Evolutionary conservation across 2,888 invertebrate genomes (phyloP).

Genomic region (Cheilosia scutellata): DNA sequence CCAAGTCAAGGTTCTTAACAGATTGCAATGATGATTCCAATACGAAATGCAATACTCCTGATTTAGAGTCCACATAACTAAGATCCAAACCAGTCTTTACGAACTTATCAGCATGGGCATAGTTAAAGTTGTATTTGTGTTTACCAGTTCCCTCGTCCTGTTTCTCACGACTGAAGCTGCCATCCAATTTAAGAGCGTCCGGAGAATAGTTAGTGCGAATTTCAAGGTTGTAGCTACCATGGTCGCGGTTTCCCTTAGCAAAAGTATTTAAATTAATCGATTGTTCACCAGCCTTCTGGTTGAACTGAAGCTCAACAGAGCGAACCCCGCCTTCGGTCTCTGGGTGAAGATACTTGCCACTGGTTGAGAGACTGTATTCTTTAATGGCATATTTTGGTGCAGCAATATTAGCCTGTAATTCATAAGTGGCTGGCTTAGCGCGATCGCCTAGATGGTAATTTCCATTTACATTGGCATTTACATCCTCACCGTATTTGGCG

Average conservation of each 20-base stretch:
- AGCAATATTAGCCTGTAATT: slow-evolving; percentile 84
- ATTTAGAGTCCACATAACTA: slow-evolving; percentile 81
- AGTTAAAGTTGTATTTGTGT: slow-evolving; percentile 78
- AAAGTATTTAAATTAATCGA: slow-evolving; percentile 76
- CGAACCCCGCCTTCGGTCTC: slow-evolving; percentile 75
- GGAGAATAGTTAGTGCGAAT: slow-evolving; percentile 77
- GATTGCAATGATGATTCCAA: slow-evolving; percentile 85
- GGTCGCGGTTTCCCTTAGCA: slow-evolving; percentile 78
- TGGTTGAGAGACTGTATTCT: slow-evolving; percentile 79
- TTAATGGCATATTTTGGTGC: slow-evolving; percentile 87
- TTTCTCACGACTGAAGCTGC: slow-evolving; percentile 78
- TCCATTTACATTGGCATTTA: slow-evolving; percentile 84
- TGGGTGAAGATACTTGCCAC: slow-evolving; percentile 81
- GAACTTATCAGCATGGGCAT: slow-evolving; percentile 82
- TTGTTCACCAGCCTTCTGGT: slow-evolving; percentile 77
- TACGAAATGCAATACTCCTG: slow-evolving; percentile 84
- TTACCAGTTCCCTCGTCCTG: slow-evolving; percentile 78
- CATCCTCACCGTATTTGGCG: slow-evolving; percentile 84
- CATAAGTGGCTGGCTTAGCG: slow-evolving; percentile 84
- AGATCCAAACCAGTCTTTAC: slow-evolving; percentile 82
- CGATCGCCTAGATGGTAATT: slow-evolving; percentile 82
- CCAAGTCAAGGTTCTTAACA: slow-evolving; percentile 85
- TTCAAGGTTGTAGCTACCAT: slow-evolving; percentile 79
- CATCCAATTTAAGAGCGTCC: slow-evolving; percentile 79
- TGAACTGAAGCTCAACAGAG: slow-evolving; percentile 77